Base-by-base conservation (phyloP, 2,888 invertebrate genomes). In the Thymelicus sylvestris region DNA sequence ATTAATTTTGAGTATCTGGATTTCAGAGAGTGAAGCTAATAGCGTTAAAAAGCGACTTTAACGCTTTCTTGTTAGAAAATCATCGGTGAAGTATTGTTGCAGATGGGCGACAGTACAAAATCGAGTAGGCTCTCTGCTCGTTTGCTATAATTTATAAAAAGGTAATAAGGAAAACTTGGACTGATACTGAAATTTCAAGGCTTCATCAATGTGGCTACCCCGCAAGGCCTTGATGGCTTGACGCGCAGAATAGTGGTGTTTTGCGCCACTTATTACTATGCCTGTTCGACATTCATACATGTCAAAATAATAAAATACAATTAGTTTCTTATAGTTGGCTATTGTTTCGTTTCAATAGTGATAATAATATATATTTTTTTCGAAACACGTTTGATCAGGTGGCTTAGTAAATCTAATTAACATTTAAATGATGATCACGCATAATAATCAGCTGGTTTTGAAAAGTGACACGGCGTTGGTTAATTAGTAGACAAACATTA, bases 401-500 rank as follows among this genome's bases (percentile, higher is more conserved):
- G 93, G 80, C 79, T 75, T 79, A 83, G 86, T 88, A 90, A 90
- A 91, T 89, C 85, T 91, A 92, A 92, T 93, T 93, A 93, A 86
- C 93, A 93, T 93, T 90, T 90, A 92, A 92, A 93, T 92, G 91
- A 86, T 92, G 88, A 91, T 85, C 92, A 92, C 88, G 92, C 90
- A 92, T 93, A 91, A 91, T 91, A 91, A 92, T 92, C 90, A 92
- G 88, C 81, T 88, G 86, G 87, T 83, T 89, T 84, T 86, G 84
- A 88, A 89, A 87, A 89, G 85, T 85, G 84, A 83, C 82, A 83
- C 86, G 87, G 85, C 84, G 86, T 83, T 82, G 84, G 86, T 87
- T 90, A 92, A 92, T 93, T 91, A 89, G 83, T 85, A 87, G 87
- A 90, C 88, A 91, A 92, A 87, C 82, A 88, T 75, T 77, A 85